Conservation (phyloP, 2,888 invertebrate species). For the Carabus problematicus region DNA sequence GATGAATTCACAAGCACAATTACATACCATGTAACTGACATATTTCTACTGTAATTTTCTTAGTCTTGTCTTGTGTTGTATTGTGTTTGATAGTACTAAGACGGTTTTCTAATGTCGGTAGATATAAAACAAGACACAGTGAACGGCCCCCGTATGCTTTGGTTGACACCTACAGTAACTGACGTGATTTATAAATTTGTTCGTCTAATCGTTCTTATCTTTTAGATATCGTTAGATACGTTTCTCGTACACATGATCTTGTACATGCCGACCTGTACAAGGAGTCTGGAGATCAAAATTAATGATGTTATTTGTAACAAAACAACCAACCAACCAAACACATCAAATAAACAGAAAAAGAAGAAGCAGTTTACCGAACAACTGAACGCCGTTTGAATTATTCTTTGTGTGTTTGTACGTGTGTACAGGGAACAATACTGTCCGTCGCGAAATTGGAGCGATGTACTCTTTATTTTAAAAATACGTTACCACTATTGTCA, state of each 20-base stretch:
- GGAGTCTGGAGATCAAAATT: slow-evolving; percentile 26
- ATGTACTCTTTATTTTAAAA: slow-evolving; percentile 7
- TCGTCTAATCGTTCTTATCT: slow-evolving; percentile 33
- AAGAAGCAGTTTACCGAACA: slow-evolving; percentile 23
- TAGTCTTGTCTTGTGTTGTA: no score
- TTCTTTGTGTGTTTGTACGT: slow-evolving; percentile 2
- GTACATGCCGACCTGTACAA: no score
- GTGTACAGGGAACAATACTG: background rate
- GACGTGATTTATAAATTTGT: slow-evolving; percentile 33
- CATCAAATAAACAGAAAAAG: slow-evolving; percentile 22
- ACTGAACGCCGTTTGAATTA: slow-evolving; percentile 22
- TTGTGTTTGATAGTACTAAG: no score
- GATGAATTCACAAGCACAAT: no score
- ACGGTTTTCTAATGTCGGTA: no score
- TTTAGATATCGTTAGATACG: slow-evolving; percentile 34
- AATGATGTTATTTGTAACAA: slow-evolving; percentile 35
- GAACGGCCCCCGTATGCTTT: background rate
- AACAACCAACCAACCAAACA: background rate
- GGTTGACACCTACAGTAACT: slow-evolving; percentile 20
- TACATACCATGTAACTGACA: no score
- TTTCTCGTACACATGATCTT: background rate
- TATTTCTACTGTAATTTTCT: no score
- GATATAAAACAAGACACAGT: no score
- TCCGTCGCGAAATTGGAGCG: slow-evolving; percentile 13
- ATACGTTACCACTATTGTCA: background rate